phyloP scores from a whole-genome alignment of 1,140 invertebrate genomes.

The Sesamia nonagrioides region DNA sequence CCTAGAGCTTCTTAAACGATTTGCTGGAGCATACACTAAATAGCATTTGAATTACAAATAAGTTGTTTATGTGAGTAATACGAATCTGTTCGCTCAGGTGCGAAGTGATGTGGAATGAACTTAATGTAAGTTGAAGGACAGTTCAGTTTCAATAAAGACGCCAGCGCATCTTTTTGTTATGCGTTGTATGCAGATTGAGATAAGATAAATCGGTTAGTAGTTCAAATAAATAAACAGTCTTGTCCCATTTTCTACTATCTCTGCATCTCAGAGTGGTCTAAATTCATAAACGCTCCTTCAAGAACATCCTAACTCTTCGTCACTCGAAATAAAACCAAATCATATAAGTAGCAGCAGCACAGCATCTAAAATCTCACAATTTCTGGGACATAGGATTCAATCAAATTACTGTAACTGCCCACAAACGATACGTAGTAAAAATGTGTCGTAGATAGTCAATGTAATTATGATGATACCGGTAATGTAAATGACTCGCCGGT shows the following conservation, averaged over 20 bases:
- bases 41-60: conserved; percentile 51
- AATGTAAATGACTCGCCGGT: not conserved
- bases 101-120: conserved; percentile 51
- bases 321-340: conserved; percentile 38
- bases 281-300: conserved; percentile 54
- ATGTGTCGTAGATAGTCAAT: not conserved
- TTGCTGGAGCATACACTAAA: conserved; percentile 50
- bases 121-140: conserved; percentile 57
- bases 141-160: conserved; percentile 48
- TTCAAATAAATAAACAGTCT: conserved; percentile 50
- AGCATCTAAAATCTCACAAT: too few relatives aligned
- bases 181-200: conserved; percentile 11
- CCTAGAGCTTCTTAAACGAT: conserved; percentile 41
- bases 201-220: conserved; percentile 50
- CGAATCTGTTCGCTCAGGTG: conserved; percentile 38
- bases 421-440: conserved; percentile 13
- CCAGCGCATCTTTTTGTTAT: conserved; percentile 23
- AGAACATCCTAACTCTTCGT: conserved; percentile 46
- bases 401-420: too few relatives aligned
- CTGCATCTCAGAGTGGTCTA: conserved; percentile 35
- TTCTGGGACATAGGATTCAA: too few relatives aligned
- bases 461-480: not conserved
- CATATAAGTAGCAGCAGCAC: not conserved
- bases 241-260: conserved; percentile 38
- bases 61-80: conserved; percentile 45